Conservation (phyloP, 2,113 vertebrate species). For the Hassar affinis region DNA sequence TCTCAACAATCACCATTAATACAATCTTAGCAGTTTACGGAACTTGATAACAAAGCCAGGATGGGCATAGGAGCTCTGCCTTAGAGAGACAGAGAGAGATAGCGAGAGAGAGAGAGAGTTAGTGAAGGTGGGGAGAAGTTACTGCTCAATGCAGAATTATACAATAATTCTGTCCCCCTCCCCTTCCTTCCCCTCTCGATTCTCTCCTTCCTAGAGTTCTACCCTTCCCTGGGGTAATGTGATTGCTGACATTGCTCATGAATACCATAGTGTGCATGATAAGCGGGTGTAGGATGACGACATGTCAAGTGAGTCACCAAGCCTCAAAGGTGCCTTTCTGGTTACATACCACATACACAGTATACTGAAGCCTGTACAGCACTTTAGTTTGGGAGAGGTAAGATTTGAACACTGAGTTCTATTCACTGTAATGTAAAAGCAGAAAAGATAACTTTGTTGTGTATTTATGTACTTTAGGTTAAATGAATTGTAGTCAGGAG, state of each 20-base stretch:
- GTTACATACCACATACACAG: neutral
- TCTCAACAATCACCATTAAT: neutral
- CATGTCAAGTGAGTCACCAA: constrained; percentile 34
- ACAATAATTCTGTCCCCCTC: constrained; percentile 14
- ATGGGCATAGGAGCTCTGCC: neutral
- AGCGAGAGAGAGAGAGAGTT: neutral
- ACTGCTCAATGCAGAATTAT: neutral
- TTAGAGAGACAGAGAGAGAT: too few relatives aligned
- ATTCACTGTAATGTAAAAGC: neutral
- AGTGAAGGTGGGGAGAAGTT: neutral
- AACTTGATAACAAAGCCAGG: constrained; percentile 34
- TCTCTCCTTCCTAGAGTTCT: neutral
- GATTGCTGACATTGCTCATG: constrained; percentile 34
- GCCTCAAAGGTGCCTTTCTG: neutral
- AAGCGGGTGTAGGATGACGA: constrained; percentile 23
- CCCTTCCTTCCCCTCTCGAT: neutral
- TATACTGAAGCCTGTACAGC: neutral
- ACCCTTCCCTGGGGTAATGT: constrained; percentile 4
- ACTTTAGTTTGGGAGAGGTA: neutral
- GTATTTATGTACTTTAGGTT: neutral
- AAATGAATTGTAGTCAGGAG: neutral
- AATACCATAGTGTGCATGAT: constrained; percentile 25
- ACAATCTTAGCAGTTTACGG: neutral
- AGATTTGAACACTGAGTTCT: neutral
- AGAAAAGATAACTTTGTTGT: neutral